Percentiles rank a stretch among this genome's conserved stretches.
These are phyloP conservation scores for Acanthurus tractus DNA, from an alignment of 2,797 vertebrate genomes.

Conservation along the genomic window DNA sequence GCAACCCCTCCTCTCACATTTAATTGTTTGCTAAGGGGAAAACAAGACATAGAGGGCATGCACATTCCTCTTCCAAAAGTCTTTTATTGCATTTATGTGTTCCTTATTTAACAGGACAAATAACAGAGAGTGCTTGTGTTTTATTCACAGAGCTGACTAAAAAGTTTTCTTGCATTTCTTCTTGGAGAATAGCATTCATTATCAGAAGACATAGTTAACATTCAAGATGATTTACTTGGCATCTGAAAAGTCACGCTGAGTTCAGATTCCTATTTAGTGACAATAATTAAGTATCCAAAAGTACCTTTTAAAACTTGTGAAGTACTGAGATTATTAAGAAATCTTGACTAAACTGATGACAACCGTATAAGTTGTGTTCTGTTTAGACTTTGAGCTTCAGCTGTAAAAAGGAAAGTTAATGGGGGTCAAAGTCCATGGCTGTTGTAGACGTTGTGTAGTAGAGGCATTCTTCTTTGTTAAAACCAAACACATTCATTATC, in stretches of 20 bases:
- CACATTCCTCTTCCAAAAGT: neutral
- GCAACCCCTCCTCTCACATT: too few relatives aligned
- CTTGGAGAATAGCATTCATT: constrained; percentile 16
- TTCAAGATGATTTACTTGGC: constrained; percentile 26
- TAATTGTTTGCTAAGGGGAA: neutral
- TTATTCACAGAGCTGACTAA: too few relatives aligned
- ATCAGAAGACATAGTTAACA: constrained; percentile 22
- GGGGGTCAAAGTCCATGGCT: constrained; percentile 25
- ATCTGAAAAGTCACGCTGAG: constrained; percentile 23
- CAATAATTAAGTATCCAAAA: constrained; percentile 20
- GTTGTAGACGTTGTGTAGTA: neutral
- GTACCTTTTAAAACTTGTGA: neutral
- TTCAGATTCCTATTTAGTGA: constrained; percentile 28
- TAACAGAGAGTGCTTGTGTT: too few relatives aligned
- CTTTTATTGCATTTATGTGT: neutral
- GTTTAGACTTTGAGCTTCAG: constrained; percentile 37
- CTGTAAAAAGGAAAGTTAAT: constrained; percentile 27
- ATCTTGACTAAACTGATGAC: neutral
- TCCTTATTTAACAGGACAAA: neutral
- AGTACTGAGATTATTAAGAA: neutral
- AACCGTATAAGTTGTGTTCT: neutral
- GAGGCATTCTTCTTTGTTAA: constrained; percentile 31
- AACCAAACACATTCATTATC: constrained; percentile 63
- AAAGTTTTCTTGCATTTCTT: neutral
- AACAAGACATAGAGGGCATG: neutral